Percentiles rank a stretch among this genome's conserved stretches.
phyloP scores from a whole-genome alignment of 2,797 vertebrate species.

The Ctenochaetus hawaiiensis region DNA sequence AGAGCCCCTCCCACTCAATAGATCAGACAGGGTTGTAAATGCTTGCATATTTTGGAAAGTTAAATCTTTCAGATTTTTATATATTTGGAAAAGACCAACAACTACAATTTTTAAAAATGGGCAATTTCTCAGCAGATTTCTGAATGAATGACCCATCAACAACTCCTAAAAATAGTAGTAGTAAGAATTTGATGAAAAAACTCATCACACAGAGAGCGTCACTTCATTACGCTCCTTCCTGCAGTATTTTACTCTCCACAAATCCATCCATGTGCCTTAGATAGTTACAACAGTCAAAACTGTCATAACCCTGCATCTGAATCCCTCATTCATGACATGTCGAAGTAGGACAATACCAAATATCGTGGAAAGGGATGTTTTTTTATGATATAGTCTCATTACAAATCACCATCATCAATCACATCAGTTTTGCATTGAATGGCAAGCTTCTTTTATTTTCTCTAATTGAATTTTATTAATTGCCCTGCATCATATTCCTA shows the following conservation, averaged over 20 bases:
- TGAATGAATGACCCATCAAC: too few relatives aligned
- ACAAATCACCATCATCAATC: slow-evolving; percentile 6
- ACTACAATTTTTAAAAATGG: too few relatives aligned
- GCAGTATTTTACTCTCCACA: slow-evolving; percentile 23
- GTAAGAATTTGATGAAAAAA: neutral
- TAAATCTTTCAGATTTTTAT: too few relatives aligned
- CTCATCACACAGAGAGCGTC: slow-evolving; percentile 23
- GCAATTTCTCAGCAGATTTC: too few relatives aligned
- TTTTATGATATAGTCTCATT: slow-evolving; percentile 25
- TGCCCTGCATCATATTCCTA: slow-evolving; percentile 35
- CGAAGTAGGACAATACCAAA: slow-evolving; percentile 1
- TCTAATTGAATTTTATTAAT: slow-evolving; percentile 39
- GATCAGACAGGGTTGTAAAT: too few relatives aligned
- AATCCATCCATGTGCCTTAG: slow-evolving; percentile 12
- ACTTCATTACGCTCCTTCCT: slow-evolving; percentile 39
- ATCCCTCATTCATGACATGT: slow-evolving; percentile 18
- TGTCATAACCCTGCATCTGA: slow-evolving; percentile 29
- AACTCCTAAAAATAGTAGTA: too few relatives aligned
- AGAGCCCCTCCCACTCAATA: too few relatives aligned
- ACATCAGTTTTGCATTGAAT: too few relatives aligned
- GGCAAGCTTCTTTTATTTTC: neutral
- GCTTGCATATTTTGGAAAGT: too few relatives aligned
- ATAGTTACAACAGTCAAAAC: slow-evolving; percentile 3
- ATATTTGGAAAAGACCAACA: too few relatives aligned
- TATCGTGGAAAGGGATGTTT: slow-evolving; percentile 7